Evolutionary conservation across 2,797 vertebrate genomes (phyloP).

Genomic region (Tokudaia muenninki): DNA sequence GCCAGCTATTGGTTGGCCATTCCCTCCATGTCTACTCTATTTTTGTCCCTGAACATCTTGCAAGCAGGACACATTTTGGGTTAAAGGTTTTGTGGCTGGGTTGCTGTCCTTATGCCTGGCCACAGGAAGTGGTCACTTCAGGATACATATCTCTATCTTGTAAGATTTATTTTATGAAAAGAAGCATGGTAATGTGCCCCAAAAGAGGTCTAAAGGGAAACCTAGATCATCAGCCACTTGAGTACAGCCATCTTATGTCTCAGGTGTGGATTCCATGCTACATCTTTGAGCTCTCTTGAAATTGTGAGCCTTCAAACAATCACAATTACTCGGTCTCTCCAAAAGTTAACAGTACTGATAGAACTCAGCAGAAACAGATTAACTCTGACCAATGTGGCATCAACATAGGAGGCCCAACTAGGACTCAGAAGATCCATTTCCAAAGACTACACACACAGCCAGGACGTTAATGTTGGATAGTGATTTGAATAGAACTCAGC

Average conservation of each 20-base stretch:
- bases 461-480: neutral
- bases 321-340: neutral
- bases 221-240: neutral
- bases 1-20: neutral
- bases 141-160: neutral
- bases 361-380: neutral
- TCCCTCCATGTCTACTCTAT: neutral
- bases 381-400: neutral
- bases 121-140: neutral
- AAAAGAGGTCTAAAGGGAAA: neutral
- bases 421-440: neutral
- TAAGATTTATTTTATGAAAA: neutral
- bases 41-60: neutral
- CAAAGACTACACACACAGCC: neutral
- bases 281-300: neutral
- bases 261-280: neutral
- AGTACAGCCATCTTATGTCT: neutral
- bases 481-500: neutral
- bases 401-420: neutral
- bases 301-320: neutral
- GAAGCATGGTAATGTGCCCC: neutral
- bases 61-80: neutral
- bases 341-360: neutral
- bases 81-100: neutral
- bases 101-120: neutral